Evolutionary conservation across 2,113 vertebrate species (phyloP).

Genomic region (Machaerirhynchus nigripectus): DNA sequence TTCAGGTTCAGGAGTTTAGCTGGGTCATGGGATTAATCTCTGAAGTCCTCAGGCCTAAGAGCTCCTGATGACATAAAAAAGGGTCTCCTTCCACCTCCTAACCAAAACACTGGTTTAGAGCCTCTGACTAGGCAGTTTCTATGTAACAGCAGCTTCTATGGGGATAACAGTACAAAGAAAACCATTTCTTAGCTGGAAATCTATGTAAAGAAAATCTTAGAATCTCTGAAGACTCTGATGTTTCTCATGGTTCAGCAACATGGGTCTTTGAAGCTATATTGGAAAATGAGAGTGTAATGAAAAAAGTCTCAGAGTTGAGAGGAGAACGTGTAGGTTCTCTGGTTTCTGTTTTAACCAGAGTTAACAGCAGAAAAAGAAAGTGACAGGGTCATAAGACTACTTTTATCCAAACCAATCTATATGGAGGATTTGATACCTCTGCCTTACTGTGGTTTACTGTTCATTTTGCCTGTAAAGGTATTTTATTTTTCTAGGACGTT

Average conservation of each 20-base stretch:
- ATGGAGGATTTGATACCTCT: not conserved
- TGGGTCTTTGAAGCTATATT: not conserved
- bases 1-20: not conserved
- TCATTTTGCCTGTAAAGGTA: not conserved
- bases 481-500: not conserved
- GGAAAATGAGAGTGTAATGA: not conserved
- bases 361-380: not conserved
- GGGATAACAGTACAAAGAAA: not conserved
- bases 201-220: not conserved
- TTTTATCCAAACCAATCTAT: not conserved
- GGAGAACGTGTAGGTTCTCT: not conserved
- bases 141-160: not conserved
- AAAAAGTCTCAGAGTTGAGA: not conserved
- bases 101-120: not conserved
- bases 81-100: not conserved
- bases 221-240: not conserved
- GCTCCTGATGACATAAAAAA: not conserved
- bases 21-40: not conserved
- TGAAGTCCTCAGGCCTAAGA: not conserved
- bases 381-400: not conserved
- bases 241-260: not conserved
- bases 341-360: not conserved
- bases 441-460: not conserved
- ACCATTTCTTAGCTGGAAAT: not conserved
- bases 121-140: not conserved